Base-by-base conservation (phyloP, 2,797 vertebrate genomes). In the Pogonophryne albipinna region DNA sequence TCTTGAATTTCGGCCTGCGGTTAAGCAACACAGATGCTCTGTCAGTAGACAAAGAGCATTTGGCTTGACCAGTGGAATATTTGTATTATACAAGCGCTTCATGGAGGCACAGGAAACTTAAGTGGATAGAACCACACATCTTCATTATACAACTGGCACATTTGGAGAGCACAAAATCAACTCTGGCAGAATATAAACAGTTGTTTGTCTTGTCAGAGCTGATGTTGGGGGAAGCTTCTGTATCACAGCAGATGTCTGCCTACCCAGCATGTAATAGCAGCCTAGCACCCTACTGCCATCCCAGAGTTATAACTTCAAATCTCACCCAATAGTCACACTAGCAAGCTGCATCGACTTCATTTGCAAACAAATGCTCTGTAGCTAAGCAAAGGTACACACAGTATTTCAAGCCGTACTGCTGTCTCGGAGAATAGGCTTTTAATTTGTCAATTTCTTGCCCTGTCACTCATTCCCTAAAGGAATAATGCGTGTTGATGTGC, bases 351-450 rank as follows among this genome's bases (percentile, higher is more conserved):
- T 55, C 16, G 31, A 15, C 68, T 74, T 77, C 3, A 81, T 81
- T 79, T 78, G 70, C 83, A 88, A 79, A 79, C 79, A 80, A 83
- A 88, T 78, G 81, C 78, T 79, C 60, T 82, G 71, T 72, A 72
- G 50, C 55, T 68, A 79, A 84, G 72, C 76, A 53, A 75, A 74
- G 62, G 60, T 15, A 79, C 57, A 52, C 71, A 65, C 14, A 13
- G 45, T 75, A 53, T 78, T 67, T 82, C 74, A 73, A 77, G 66
- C 55, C 56, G 31, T 42, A 14, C 82, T 81, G 64, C 57, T 27
- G 34, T 2, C 45, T 71, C 66, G 5, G 69, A 55, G 58, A 56
- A 52, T 2, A 61, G 47, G 6, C 31, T 50, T 56, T 60, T 69
- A 66, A 76, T 86, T 86, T 14, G 60, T 73, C 76, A 6, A 66